Percentiles rank a stretch among this genome's conserved stretches.
Conservation (phyloP, 2,888 invertebrate genomes). For the Drosophila gaucha region DNA sequence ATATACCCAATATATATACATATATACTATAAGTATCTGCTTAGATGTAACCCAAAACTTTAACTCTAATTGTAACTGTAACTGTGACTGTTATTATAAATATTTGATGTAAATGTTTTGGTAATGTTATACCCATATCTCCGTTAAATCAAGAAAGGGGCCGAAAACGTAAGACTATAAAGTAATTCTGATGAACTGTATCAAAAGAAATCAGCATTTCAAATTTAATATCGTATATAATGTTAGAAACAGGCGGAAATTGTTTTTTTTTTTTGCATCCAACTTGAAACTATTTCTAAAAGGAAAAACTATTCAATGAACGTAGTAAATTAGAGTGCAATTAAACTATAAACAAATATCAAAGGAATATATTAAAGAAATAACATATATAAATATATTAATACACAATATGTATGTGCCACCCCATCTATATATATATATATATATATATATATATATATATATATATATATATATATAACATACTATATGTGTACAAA, state of each 20-base stretch:
- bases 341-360: slow-evolving; percentile 25
- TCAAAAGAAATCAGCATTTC: slow-evolving; percentile 37
- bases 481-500: slow-evolving; percentile 4
- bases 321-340: slow-evolving; percentile 45
- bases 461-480: slow-evolving; percentile 14
- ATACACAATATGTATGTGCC: too few relatives aligned
- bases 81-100: slow-evolving; percentile 31
- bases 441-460: slow-evolving; percentile 4
- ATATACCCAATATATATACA: slow-evolving; percentile 4
- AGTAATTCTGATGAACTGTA: slow-evolving; percentile 37
- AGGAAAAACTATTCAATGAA: slow-evolving; percentile 20
- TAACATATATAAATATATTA: slow-evolving; percentile 9
- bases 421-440: not conserved
- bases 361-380: slow-evolving; percentile 3
- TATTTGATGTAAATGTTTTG: slow-evolving; percentile 34
- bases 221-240: slow-evolving; percentile 27
- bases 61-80: slow-evolving; percentile 30
- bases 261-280: slow-evolving; percentile 26
- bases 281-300: slow-evolving; percentile 18
- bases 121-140: slow-evolving; percentile 42
- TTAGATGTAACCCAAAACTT: slow-evolving; percentile 19
- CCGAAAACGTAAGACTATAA: slow-evolving; percentile 55
- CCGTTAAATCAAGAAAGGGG: slow-evolving; percentile 41
- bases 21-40: slow-evolving; percentile 3
- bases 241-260: slow-evolving; percentile 12